phyloP scores from a whole-genome alignment of 2,888 invertebrate species.

The Thecophora atra region DNA sequence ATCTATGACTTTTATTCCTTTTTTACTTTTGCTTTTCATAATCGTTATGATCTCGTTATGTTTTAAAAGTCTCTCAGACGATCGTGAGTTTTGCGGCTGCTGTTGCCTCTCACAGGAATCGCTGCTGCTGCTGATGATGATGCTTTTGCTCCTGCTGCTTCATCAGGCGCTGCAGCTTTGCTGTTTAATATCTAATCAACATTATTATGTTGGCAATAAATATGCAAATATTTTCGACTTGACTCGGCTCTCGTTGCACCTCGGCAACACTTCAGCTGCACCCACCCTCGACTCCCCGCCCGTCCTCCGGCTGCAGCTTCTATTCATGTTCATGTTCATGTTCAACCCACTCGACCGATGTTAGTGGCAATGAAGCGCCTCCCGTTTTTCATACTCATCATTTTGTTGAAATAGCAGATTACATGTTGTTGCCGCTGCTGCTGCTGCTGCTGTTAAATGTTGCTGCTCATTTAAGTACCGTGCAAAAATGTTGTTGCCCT shows the following conservation, averaged over 20 bases:
- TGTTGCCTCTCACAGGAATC: not conserved
- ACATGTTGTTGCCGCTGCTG: no score
- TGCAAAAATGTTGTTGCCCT: no score
- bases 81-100: no score
- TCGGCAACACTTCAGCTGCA: not conserved
- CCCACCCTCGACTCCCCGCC: not conserved
- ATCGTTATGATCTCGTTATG: no score
- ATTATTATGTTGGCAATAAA: conserved; percentile 39
- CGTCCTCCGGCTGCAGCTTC: not conserved
- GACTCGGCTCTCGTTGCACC: no score
- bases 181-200: conserved; percentile 27
- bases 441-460: no score
- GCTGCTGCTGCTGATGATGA: not conserved
- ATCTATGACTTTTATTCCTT: no score
- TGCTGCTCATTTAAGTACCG: no score
- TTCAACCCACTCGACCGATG: not conserved
- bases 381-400: no score
- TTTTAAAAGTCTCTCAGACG: no score
- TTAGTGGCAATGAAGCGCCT: not conserved
- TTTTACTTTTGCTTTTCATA: no score
- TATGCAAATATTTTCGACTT: conserved; percentile 33
- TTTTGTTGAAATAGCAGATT: no score
- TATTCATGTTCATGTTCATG: not conserved
- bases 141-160: not conserved
- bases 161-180: not conserved